Conservation (phyloP, 2,113 vertebrate genomes). For the Prolemur simus region DNA sequence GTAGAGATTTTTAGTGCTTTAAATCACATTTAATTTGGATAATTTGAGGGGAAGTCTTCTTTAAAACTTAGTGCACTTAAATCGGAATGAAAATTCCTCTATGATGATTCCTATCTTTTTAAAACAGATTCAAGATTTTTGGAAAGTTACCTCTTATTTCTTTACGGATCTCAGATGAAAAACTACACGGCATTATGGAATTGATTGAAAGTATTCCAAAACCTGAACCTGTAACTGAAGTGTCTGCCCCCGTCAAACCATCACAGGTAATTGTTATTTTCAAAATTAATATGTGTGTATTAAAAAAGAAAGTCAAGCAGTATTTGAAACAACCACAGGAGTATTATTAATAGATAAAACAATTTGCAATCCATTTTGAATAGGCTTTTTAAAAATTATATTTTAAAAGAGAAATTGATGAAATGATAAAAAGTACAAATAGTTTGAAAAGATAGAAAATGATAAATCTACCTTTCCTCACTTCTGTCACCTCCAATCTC, state of each 20-base stretch:
- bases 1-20: slow-evolving; percentile 22
- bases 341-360: not conserved
- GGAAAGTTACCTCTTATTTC: slow-evolving; percentile 94
- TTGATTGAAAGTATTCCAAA: slow-evolving; percentile 95
- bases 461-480: not conserved
- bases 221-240: slow-evolving; percentile 85
- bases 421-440: not conserved
- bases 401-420: not conserved
- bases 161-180: slow-evolving; percentile 93
- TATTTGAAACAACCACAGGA: slow-evolving; percentile 25
- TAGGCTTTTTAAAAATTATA: not conserved
- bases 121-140: slow-evolving; percentile 92
- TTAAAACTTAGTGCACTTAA: slow-evolving; percentile 38
- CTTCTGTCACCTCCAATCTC: not conserved
- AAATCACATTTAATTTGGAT: slow-evolving; percentile 34
- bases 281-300: slow-evolving; percentile 41
- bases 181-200: slow-evolving; percentile 90
- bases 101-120: slow-evolving; percentile 59
- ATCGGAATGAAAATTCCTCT: not conserved
- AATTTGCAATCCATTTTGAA: not conserved
- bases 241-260: slow-evolving; percentile 73
- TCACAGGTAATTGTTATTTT: slow-evolving; percentile 85
- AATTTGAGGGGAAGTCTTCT: not conserved
- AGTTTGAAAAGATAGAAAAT: not conserved
- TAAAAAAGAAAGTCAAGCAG: not conserved